These are phyloP conservation scores for Pantherophis alleghaniensis DNA, from an alignment of 2,797 vertebrate genomes.

Conservation along the genomic window DNA sequence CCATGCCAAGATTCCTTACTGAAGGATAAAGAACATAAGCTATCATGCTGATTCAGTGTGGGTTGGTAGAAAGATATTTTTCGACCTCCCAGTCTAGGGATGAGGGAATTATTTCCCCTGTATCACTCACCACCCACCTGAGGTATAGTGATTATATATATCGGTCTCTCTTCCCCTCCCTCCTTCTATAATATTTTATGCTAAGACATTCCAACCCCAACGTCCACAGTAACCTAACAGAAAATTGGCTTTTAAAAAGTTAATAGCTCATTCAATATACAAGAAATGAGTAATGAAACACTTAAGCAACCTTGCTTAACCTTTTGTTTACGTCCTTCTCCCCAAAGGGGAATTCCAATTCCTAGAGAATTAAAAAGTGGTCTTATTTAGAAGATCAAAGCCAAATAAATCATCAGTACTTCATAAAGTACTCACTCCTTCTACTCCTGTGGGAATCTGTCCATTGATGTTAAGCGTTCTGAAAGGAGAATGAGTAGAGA, in stretches of 20 bases:
- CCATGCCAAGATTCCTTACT: neutral
- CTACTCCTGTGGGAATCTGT: conserved; percentile 83
- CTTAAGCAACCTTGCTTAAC: neutral
- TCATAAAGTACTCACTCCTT: conserved; percentile 82
- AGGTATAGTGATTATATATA: neutral
- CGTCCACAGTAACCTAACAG: neutral
- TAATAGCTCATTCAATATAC: neutral
- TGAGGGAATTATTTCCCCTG: neutral
- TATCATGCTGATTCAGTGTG: neutral
- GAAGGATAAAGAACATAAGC: neutral
- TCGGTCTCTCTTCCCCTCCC: neutral
- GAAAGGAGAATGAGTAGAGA: conserved; percentile 93
- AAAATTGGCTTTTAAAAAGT: neutral
- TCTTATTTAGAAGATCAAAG: neutral
- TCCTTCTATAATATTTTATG: neutral
- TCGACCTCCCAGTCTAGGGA: neutral
- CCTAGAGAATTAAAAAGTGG: neutral
- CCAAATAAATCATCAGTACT: neutral
- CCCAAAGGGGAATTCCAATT: neutral
- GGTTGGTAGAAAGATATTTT: neutral
- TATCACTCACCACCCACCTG: neutral
- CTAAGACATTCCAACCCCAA: neutral
- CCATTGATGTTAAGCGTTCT: conserved; percentile 89
- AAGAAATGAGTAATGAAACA: neutral
- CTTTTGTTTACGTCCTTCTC: neutral